Evolutionary conservation across 2,888 invertebrate species (phyloP), one percentile per base, ranked within the genome.

Genomic region (Eudasyphora cyanicolor): DNA sequence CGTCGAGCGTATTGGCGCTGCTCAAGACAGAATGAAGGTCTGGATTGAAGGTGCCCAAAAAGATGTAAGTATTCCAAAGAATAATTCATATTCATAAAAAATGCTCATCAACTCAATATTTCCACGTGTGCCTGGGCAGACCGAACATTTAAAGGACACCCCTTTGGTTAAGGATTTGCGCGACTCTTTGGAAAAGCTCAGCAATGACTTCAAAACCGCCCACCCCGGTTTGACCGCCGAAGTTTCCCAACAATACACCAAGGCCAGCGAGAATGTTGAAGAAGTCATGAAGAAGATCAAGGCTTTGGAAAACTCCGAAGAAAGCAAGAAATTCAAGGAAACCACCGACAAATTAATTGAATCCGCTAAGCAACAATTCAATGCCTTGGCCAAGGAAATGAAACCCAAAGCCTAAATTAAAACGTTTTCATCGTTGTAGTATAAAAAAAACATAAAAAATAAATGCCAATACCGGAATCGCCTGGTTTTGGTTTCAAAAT

Each of bases 291-390:
- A 38, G 19, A 67, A 67, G n/a, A 42, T 67, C 42, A 67, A 67
- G 67, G 67, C 67, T 7, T 38, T 67, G 67, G 67, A 38, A 21
- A 14, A 67, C 12, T 67, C 67, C 38, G 67, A 67, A 24, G 42
- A 67, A 42, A 38, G 24, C 67, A 42, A 67, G 24, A 42, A 67
- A 67, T 19, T 67, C 67, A 67, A 42, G 67, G 67, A 67, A 38
- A 35, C 21, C 38, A 21, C 67, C 24, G 42, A 42, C 35, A 38
- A 42, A 24, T 67, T 67, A 24, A 5, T 67, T 3, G 38, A 38
- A 67, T 67, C 67, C 5, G 67, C 67, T 24, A 35, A 67, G 14
- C 24, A n/a, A 4, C 67, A 67, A 38, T 21, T 67, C 67, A 14
- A 21, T 3, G 1, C 19, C 6, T 38, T 67, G 67, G 24, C 67